Evolutionary conservation across 2,888 invertebrate species (phyloP).

Genomic region (Pachymerium ferrugineum): DNA sequence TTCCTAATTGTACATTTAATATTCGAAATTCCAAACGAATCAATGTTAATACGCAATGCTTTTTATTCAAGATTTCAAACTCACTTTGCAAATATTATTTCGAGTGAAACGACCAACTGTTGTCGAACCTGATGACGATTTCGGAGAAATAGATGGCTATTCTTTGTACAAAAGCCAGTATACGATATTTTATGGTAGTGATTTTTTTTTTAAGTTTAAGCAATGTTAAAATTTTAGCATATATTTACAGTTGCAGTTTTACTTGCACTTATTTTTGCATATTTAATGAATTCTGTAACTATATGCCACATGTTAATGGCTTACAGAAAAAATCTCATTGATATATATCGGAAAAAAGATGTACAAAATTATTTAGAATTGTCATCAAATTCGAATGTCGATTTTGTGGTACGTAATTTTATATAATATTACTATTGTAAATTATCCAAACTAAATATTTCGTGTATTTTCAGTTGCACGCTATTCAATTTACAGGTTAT

Average conservation of each 20-base stretch:
- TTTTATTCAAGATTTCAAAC: background rate
- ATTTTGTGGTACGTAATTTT: background rate
- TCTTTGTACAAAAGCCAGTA: background rate
- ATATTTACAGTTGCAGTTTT: background rate
- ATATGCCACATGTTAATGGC: background rate
- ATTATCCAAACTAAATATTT: background rate
- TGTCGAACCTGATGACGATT: background rate
- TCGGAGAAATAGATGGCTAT: background rate
- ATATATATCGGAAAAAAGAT: background rate
- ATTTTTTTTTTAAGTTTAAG: too few species aligned
- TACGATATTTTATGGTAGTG: background rate
- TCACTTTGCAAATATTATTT: background rate
- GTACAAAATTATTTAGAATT: background rate
- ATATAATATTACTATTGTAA: background rate
- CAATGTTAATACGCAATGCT: background rate
- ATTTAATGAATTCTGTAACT: background rate
- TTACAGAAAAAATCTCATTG: background rate
- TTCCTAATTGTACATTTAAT: background rate
- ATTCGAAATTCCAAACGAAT: background rate
- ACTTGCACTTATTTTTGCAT: background rate
- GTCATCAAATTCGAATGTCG: background rate
- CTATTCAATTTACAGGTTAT: background rate
- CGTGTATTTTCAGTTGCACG: background rate
- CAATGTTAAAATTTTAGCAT: background rate
- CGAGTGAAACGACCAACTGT: background rate